phyloP scores from a whole-genome alignment of 2,888 invertebrate genomes.

The Thyatira batis region DNA sequence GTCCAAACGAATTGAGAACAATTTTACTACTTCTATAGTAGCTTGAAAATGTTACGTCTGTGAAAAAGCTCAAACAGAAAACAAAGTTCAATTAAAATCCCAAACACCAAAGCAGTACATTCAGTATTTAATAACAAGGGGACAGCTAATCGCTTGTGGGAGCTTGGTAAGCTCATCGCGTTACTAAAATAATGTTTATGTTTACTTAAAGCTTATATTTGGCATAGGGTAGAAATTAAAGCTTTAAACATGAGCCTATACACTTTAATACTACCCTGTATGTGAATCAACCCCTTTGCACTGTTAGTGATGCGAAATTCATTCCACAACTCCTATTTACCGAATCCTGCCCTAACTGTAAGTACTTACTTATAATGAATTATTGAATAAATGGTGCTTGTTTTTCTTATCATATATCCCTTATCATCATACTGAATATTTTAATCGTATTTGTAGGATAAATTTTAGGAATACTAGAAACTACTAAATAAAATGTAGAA shows the following conservation, averaged over 20 bases:
- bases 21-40: too few species aligned
- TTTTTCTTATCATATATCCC: too few species aligned
- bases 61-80: too few species aligned
- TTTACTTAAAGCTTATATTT: slow-evolving; percentile 67
- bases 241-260: slow-evolving; percentile 45
- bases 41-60: too few species aligned
- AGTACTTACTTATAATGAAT: too few species aligned
- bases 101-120: slow-evolving; percentile 3
- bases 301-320: neutral
- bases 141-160: slow-evolving; percentile 68
- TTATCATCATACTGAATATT: too few species aligned
- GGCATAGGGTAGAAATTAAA: slow-evolving; percentile 50
- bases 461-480: too few species aligned
- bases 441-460: too few species aligned
- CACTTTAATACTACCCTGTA: slow-evolving; percentile 28
- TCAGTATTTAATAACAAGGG: slow-evolving; percentile 39
- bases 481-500: too few species aligned
- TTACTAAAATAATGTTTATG: slow-evolving; percentile 81
- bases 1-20: too few species aligned
- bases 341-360: too few species aligned
- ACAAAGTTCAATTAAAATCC: neutral
- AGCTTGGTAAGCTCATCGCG: slow-evolving; percentile 72
- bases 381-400: too few species aligned
- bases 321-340: neutral
- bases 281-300: neutral